Conservation (phyloP, 2,797 vertebrate genomes). For the Tympanoctomys barrerae region DNA sequence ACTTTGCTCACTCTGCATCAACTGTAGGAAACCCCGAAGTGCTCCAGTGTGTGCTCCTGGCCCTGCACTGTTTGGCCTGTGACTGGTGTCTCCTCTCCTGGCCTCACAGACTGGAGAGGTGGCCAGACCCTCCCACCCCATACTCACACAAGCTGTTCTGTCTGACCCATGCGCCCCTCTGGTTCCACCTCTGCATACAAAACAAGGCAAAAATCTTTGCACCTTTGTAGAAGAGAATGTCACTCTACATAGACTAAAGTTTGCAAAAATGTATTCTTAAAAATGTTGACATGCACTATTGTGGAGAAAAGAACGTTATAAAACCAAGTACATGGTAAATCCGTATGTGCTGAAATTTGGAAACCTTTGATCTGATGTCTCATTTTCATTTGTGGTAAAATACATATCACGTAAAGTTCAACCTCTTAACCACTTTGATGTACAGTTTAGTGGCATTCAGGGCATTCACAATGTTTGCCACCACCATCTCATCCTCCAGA, state of each 20-base stretch:
- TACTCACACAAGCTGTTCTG: background rate
- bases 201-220: background rate
- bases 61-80: background rate
- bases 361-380: background rate
- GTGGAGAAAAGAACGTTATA: background rate
- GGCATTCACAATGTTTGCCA: no score
- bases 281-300: background rate
- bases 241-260: background rate
- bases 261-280: background rate
- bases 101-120: background rate
- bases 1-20: background rate
- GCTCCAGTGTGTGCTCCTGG: rapidly evolving
- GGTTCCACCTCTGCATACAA: background rate
- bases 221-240: background rate
- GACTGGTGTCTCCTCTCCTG: background rate
- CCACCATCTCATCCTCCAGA: background rate
- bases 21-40: background rate
- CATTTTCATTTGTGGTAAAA: background rate
- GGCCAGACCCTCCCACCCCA: background rate
- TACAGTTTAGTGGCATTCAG: background rate
- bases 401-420: background rate
- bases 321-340: background rate
- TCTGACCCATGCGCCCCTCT: background rate
- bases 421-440: background rate
- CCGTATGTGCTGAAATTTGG: background rate